Percentiles rank a stretch among this genome's conserved stretches.
Evolutionary conservation across 2,888 invertebrate species (phyloP).

Genomic region (Perizoma affinitatum): DNA sequence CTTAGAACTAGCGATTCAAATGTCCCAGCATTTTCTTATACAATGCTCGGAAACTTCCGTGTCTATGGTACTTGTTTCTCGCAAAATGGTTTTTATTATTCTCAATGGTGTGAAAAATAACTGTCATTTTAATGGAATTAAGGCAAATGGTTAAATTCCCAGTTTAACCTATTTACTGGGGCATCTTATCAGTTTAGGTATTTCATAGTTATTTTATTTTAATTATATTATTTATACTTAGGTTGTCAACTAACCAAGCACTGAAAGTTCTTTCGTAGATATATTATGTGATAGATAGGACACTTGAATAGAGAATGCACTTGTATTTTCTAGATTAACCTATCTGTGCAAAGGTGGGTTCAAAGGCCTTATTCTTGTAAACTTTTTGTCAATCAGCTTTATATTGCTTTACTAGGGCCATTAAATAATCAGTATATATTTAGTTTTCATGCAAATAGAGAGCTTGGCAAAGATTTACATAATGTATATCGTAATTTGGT

Average conservation of each 20-base stretch:
- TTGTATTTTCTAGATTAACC: conserved; percentile 15
- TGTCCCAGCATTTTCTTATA: too few species aligned
- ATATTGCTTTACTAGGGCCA: conserved; percentile 9
- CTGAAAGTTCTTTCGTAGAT: conserved; percentile 34
- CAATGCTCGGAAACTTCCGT: too few species aligned
- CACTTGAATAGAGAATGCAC: conserved; percentile 36
- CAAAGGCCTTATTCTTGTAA: conserved; percentile 6
- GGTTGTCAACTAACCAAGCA: conserved; percentile 60
- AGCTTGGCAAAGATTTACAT: conserved; percentile 72
- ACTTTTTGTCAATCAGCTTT: conserved; percentile 6
- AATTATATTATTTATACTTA: conserved; percentile 72
- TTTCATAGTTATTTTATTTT: conserved; percentile 59
- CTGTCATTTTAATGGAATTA: conserved; percentile 15
- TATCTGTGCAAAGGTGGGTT: neutral
- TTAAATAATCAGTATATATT: conserved; percentile 42
- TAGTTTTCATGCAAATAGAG: conserved; percentile 60
- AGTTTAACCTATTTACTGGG: conserved; percentile 33
- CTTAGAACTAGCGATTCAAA: too few species aligned
- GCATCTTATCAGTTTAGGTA: conserved; percentile 59
- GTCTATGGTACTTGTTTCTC: neutral
- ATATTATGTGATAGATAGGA: conserved; percentile 27
- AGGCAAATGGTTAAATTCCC: conserved; percentile 10
- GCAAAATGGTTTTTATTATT: conserved; percentile 13
- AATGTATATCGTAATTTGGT: conserved; percentile 76
- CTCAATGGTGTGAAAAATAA: conserved; percentile 15